These are phyloP conservation scores for Opisthocomus hoazin DNA, from an alignment of 2,113 vertebrate genomes.

Conservation along the genomic window DNA sequence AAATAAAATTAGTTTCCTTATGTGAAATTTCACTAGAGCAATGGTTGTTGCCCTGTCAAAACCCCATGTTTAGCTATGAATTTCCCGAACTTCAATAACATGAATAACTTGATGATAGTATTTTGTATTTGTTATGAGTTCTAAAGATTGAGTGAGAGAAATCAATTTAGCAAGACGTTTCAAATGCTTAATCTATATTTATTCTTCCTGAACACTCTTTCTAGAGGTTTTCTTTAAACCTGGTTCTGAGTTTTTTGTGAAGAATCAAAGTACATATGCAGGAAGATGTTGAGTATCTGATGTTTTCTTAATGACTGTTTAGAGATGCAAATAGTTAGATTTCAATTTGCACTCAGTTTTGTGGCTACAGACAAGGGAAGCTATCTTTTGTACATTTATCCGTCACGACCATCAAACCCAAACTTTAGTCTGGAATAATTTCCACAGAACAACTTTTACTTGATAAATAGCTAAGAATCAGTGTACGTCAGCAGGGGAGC, in stretches of 20 bases:
- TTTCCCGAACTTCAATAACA: neutral
- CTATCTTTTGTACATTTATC: neutral
- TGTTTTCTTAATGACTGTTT: neutral
- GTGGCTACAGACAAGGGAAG: neutral
- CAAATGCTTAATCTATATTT: neutral
- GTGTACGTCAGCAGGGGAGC: neutral
- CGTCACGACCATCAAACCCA: neutral
- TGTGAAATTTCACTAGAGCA: neutral
- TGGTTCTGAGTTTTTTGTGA: neutral
- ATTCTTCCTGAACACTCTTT: neutral
- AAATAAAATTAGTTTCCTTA: neutral
- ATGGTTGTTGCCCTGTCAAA: neutral
- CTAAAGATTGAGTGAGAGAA: neutral
- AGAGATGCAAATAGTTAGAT: neutral
- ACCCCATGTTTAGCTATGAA: neutral
- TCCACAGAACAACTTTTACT: neutral
- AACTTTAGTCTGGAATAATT: neutral
- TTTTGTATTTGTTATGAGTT: conserved; percentile 13
- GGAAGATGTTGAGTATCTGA: neutral
- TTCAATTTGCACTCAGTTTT: neutral
- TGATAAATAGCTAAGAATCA: neutral
- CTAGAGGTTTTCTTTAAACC: neutral
- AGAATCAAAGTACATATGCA: neutral
- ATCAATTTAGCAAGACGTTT: neutral
- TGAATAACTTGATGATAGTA: neutral